Evolutionary conservation across 53 echinoderm and acorn worm genomes (phyloP).

Genomic region (Antedon mediterranea): DNA sequence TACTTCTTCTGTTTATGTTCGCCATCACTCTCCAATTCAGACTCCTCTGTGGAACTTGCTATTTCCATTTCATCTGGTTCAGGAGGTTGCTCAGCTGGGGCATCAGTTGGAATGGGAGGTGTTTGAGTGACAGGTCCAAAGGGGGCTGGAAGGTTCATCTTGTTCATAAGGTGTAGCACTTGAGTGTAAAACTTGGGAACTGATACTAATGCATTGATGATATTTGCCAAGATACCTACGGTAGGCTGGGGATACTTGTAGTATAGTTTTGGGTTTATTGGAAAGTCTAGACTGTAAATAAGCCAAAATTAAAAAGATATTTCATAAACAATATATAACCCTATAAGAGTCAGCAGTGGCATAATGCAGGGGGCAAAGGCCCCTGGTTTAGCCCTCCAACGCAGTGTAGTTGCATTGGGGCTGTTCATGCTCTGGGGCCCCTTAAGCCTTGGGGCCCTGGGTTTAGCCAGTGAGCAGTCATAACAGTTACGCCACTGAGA

Average conservation of each 20-base stretch:
- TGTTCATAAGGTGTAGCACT: constrained; percentile 91
- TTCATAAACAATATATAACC: too few relatives aligned
- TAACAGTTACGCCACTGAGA: too few relatives aligned
- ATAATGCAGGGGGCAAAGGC: constrained; percentile 4
- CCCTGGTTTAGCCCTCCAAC: too few relatives aligned
- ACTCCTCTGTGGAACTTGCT: constrained; percentile 79
- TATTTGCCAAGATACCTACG: constrained; percentile 59
- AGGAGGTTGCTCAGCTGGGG: constrained; percentile 19
- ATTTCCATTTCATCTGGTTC: constrained; percentile 76
- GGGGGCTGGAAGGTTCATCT: constrained; percentile 91
- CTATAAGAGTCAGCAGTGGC: too few relatives aligned
- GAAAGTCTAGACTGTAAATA: constrained; percentile 32
- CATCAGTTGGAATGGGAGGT: constrained; percentile 33
- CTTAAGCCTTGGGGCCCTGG: too few relatives aligned
- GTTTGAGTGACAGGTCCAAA: constrained; percentile 64
- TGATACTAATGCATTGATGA: constrained; percentile 64
- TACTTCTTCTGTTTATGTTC: constrained; percentile 44
- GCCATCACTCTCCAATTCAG: constrained; percentile 89
- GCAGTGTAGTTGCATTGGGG: too few relatives aligned
- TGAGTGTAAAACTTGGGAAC: constrained; percentile 83
- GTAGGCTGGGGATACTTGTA: constrained; percentile 79
- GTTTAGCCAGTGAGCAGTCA: too few relatives aligned
- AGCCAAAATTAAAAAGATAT: background rate
- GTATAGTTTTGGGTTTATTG: constrained; percentile 51
- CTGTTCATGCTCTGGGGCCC: too few relatives aligned